These are phyloP conservation scores for Danaus melanippus DNA, from an alignment of 1,140 invertebrate species.

Conservation along the genomic window DNA sequence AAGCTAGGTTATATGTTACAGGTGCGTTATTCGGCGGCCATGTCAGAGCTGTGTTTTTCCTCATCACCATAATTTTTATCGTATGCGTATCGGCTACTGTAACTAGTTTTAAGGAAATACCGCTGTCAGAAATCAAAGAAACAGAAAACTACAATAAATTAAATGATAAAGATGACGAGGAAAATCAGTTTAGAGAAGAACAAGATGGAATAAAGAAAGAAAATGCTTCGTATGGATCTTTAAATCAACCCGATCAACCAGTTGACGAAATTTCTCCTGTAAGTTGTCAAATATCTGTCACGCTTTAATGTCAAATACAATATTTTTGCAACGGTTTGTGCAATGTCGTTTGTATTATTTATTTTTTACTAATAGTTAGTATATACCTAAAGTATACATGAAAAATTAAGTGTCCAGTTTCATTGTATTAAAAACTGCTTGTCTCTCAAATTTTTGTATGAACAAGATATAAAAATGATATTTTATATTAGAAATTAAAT, in stretches of 20 bases:
- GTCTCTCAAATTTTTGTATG: too few species aligned
- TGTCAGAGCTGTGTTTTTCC: conserved; percentile 89
- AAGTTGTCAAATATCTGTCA: not conserved
- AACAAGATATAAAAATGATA: too few species aligned
- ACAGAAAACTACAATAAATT: conserved; percentile 48
- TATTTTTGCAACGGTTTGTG: too few species aligned
- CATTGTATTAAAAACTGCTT: too few species aligned
- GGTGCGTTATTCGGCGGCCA: conserved; percentile 87
- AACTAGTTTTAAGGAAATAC: conserved; percentile 91
- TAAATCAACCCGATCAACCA: conserved; percentile 39
- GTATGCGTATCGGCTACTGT: conserved; percentile 85
- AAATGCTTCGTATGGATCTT: conserved; percentile 45
- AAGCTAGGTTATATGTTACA: conserved; percentile 37
- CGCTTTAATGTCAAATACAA: conserved; percentile 7
- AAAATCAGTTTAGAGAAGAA: conserved; percentile 24
- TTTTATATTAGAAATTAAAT: too few species aligned
- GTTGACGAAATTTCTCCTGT: conserved; percentile 2
- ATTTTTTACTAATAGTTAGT: too few species aligned
- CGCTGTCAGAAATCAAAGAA: conserved; percentile 73
- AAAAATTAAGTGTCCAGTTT: too few species aligned
- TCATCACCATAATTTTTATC: conserved; percentile 90
- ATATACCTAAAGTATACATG: too few species aligned
- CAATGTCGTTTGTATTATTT: too few species aligned
- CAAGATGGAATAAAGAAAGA: conserved; percentile 38
- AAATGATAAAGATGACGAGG: conserved; percentile 43